These are phyloP conservation scores for Campylomormyrus tamandua DNA, from an alignment of 2,113 vertebrate species.

Conservation along the genomic window DNA sequence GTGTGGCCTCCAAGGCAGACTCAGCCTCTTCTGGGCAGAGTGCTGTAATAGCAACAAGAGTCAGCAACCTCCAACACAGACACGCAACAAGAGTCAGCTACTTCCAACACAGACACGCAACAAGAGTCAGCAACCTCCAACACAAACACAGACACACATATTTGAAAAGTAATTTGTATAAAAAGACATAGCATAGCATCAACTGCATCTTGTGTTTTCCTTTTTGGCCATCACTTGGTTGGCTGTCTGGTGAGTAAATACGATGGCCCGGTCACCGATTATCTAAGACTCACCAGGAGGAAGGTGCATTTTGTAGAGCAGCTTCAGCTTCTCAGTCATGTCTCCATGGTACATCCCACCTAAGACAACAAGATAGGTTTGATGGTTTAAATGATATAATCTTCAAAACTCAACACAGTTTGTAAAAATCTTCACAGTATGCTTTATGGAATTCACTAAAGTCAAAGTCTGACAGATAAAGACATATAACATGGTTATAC, in stretches of 20 bases:
- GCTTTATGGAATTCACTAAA: not conserved
- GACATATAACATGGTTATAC: not conserved
- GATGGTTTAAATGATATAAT: not conserved
- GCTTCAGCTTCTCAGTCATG: conserved; percentile 89
- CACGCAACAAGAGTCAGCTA: not conserved
- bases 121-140: not conserved
- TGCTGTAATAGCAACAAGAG: conserved; percentile 54
- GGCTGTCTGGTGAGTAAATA: not conserved
- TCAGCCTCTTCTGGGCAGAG: conserved; percentile 83
- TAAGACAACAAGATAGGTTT: conserved; percentile 38
- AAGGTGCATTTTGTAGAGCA: conserved; percentile 90
- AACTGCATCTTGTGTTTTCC: not conserved
- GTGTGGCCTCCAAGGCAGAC: conserved; percentile 84
- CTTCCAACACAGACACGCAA: not conserved
- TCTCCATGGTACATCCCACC: conserved; percentile 96
- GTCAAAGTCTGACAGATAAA: not conserved
- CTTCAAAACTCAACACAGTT: not conserved
- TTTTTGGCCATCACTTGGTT: not conserved
- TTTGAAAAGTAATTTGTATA: not conserved
- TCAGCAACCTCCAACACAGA: not conserved
- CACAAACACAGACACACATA: not conserved
- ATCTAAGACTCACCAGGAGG: conserved; percentile 71
- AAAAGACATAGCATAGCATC: not conserved
- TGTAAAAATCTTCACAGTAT: not conserved
- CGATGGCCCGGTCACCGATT: not conserved